Percentiles rank a stretch among this genome's conserved stretches.
Evolutionary conservation across 2,888 invertebrate species (phyloP).

Genomic region (Leistus spinibarbis): DNA sequence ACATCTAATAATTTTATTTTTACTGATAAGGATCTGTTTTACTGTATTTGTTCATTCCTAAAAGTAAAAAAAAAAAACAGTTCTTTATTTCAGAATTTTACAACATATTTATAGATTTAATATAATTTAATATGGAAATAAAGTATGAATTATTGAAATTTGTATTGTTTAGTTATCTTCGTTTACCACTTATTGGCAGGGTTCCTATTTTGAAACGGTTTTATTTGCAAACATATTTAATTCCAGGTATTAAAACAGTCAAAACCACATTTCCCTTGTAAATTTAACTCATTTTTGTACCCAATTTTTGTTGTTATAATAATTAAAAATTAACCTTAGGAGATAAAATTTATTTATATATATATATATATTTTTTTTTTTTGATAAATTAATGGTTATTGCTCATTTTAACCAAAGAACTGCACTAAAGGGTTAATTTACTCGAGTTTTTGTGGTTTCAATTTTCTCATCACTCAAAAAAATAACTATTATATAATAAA

Average conservation of each 20-base stretch:
- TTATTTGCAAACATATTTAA: background rate
- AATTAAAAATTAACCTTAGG: no score
- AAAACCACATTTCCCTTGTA: background rate
- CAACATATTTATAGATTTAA: conserved; percentile 33
- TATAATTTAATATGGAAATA: conserved; percentile 32
- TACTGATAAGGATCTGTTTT: background rate
- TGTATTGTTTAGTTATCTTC: conserved; percentile 36
- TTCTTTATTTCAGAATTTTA: conserved; percentile 20
- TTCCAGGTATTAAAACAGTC: background rate
- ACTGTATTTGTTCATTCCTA: background rate
- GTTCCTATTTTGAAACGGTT: background rate
- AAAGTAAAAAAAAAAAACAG: background rate
- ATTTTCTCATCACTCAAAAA: no score
- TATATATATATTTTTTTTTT: no score
- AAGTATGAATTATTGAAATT: conserved; percentile 36
- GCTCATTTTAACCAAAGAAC: no score
- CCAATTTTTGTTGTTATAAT: no score
- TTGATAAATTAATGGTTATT: no score
- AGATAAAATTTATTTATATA: no score
- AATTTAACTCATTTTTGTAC: no score
- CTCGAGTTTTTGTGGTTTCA: no score
- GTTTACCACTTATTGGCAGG: conserved; percentile 22
- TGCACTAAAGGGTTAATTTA: no score
- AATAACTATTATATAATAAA: no score
- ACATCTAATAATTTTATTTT: background rate